Evolutionary conservation across 1,140 invertebrate species (phyloP), one percentile per base, ranked within the genome.

Genomic region (Formica exsecta): DNA sequence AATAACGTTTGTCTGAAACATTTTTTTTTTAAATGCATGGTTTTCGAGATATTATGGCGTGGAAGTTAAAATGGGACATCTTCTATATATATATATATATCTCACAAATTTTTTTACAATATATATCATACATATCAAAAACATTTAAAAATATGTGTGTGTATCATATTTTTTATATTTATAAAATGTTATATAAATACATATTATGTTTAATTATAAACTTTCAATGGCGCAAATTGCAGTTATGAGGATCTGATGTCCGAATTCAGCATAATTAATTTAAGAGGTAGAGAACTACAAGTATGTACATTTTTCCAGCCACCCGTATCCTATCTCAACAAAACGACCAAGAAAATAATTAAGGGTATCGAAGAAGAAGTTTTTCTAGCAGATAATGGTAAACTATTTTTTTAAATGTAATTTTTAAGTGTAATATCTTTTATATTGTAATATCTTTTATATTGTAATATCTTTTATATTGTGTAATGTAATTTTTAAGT

Each of bases 281-380:
- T 95, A 25, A 71, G 76, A 8, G 92, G 93, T 1, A 88, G 90
- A 71, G 51, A 92, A 62, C 64, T 94, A 19, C 91, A 91, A 86
- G 76, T 87, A 0, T 84, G 87, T 54, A 84, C 92, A 0, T 90
- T 87, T 66, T 93, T 71, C 65, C 92, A 89, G 25, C 93, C 93
- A 25, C 94, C 94, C 0, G 81, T 93, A 54, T 87, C 85, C 51
- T 94, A 92, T 65, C 86, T 94, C 5, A 92, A 93, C 2, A 89
- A 36, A 32, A 91, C 92, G 6, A 59, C 85, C 0, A 91, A 89
- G 7, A 91, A 74, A 83, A 90, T 75, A 1, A 92, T 94, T 32
- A 84, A 94, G 2, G 91, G 90, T 16, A 22, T 85, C 6, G 61
- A 91, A 19, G 79, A 62, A 11, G 77, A 94, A 54, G 73, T 94